A percentile compares a stretch with the other conserved stretches of the same genome.
phyloP scores from a whole-genome alignment of 1,140 invertebrate species.

The Mycetomoellerius zeteki region DNA sequence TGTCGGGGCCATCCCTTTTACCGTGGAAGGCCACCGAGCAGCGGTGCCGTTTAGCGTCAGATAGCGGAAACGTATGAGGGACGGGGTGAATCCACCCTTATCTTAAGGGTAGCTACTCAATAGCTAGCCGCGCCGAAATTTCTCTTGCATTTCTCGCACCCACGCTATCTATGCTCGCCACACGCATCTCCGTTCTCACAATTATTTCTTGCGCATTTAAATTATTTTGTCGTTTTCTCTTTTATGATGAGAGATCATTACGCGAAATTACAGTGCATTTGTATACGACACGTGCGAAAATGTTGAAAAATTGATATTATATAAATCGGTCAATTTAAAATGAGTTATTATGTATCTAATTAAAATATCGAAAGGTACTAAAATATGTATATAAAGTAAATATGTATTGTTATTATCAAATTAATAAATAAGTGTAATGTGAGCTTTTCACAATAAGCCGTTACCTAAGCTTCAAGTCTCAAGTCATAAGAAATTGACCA shows the following conservation, averaged over 20 bases:
- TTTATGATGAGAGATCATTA: slow-evolving; percentile 34
- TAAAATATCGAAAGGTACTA: not conserved
- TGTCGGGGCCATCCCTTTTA: slow-evolving; percentile 81
- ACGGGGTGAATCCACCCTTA: slow-evolving; percentile 83
- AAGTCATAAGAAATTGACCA: no score
- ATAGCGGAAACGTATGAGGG: slow-evolving; percentile 83
- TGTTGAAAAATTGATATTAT: not conserved
- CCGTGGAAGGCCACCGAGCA: slow-evolving; percentile 80
- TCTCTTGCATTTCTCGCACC: slow-evolving; percentile 54
- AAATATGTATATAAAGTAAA: not conserved
- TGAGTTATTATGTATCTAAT: not conserved
- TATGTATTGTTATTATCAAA: not conserved
- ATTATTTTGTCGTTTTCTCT: slow-evolving; percentile 70
- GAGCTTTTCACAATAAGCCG: no score
- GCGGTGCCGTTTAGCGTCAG: slow-evolving; percentile 81
- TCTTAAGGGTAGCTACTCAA: slow-evolving; percentile 86
- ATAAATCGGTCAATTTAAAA: not conserved
- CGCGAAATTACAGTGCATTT: slow-evolving; percentile 60
- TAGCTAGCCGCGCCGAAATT: slow-evolving; percentile 81
- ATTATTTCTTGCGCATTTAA: slow-evolving; percentile 38
- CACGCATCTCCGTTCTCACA: not conserved
- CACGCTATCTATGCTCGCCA: slow-evolving; percentile 30
- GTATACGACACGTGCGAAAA: not conserved
- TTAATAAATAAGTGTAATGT: not conserved
- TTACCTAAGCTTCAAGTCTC: no score